Evolutionary conservation across 92 coral and sea anemone species (phyloP).

Genomic region (Isaurus tuberculatus): DNA sequence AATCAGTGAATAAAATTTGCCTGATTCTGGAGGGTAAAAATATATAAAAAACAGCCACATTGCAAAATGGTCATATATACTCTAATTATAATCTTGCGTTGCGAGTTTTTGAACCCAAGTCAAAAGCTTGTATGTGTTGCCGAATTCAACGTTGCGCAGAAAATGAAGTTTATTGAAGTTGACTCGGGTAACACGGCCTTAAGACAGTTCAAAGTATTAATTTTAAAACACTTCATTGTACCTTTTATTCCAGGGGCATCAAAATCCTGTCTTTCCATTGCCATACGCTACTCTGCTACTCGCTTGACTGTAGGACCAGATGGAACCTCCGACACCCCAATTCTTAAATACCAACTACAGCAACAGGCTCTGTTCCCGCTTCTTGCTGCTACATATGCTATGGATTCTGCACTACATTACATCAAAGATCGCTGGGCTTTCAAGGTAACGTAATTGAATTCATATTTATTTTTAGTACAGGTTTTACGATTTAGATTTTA

Average conservation of each 20-base stretch:
- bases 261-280: constrained; percentile 76
- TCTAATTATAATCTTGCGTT: no score
- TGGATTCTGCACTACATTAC: constrained; percentile 75
- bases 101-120: no score
- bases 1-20: no score
- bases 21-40: no score
- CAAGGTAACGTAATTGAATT: constrained; percentile 52
- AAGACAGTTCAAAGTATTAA: neutral
- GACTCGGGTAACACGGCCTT: neutral
- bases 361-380: constrained; percentile 81
- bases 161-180: neutral
- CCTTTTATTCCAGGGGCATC: constrained; percentile 62
- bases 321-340: constrained; percentile 82
- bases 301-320: constrained; percentile 89
- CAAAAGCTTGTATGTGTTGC: no score
- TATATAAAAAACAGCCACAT: no score
- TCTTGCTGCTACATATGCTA: constrained; percentile 76
- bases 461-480: neutral
- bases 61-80: no score
- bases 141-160: no score
- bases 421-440: constrained; percentile 84
- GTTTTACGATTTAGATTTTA: no score
- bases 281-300: constrained; percentile 83
- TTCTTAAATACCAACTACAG: constrained; percentile 82
- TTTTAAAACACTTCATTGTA: neutral